Evolutionary conservation across 2,888 invertebrate species (phyloP).

Genomic region (Amblyteles armatorius): DNA sequence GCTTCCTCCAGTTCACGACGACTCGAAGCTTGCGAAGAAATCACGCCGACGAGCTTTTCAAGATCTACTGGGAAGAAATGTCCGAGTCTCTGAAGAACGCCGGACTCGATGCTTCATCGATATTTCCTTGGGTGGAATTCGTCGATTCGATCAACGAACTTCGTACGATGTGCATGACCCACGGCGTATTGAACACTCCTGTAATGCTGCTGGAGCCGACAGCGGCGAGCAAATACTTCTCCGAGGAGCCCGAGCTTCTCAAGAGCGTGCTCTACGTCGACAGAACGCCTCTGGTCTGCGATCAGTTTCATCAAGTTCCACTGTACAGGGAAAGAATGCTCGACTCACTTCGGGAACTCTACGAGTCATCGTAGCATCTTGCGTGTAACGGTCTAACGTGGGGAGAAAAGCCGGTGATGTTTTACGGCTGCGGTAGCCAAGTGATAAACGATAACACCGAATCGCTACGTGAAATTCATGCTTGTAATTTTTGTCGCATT

Average conservation of each 20-base stretch:
- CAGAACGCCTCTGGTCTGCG: slow-evolving; percentile 74
- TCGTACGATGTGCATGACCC: slow-evolving; percentile 72
- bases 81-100: slow-evolving; percentile 66
- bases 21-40: slow-evolving; percentile 73
- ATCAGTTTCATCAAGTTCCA: slow-evolving; percentile 71
- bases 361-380: slow-evolving; percentile 64
- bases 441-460: slow-evolving; percentile 39
- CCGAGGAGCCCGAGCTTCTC: slow-evolving; percentile 70
- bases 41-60: slow-evolving; percentile 74
- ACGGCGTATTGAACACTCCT: slow-evolving; percentile 76
- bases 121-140: slow-evolving; percentile 75
- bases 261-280: slow-evolving; percentile 75
- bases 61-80: slow-evolving; percentile 76
- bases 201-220: slow-evolving; percentile 76
- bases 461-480: slow-evolving; percentile 62
- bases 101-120: slow-evolving; percentile 63
- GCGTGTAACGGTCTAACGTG: not conserved
- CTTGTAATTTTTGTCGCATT: slow-evolving; percentile 60
- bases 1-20: slow-evolving; percentile 81
- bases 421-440: not conserved
- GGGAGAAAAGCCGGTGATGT: not conserved
- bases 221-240: slow-evolving; percentile 75
- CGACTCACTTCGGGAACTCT: slow-evolving; percentile 75
- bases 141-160: slow-evolving; percentile 74
- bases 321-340: slow-evolving; percentile 74